Conservation (phyloP, 2,113 vertebrate genomes). For the Taxidea taxus region DNA sequence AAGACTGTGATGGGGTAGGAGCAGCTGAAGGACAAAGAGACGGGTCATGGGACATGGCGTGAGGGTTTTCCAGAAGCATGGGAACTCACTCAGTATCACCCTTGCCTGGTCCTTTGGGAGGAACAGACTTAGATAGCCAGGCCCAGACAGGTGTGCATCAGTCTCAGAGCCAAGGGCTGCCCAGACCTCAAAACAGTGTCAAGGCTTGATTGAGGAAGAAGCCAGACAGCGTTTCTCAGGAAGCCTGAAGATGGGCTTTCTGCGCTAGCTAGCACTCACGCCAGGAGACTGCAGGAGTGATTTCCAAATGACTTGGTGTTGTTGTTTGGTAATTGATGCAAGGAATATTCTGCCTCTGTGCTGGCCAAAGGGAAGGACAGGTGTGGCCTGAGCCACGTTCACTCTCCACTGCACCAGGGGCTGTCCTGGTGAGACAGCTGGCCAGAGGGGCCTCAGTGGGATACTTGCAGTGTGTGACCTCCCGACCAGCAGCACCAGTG, state of each 20-base stretch:
- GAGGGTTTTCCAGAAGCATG: fast-evolving
- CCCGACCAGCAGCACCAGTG: not conserved
- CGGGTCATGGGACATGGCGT: fast-evolving
- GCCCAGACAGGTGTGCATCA: not conserved
- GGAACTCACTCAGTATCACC: not conserved
- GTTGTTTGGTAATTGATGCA: not conserved
- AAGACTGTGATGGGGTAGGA: no score
- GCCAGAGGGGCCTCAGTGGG: not conserved
- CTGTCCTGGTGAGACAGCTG: not conserved
- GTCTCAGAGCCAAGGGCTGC: fast-evolving
- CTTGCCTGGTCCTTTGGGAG: not conserved
- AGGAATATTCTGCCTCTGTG: not conserved
- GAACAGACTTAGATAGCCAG: not conserved
- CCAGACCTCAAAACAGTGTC: not conserved
- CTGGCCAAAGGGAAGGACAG: not conserved
- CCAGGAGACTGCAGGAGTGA: not conserved
- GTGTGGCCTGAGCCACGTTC: not conserved
- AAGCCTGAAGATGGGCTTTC: no score
- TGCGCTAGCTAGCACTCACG: fast-evolving
- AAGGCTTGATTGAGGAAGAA: not conserved
- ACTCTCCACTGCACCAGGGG: not conserved
- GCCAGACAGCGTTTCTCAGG: not conserved
- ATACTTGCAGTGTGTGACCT: fast-evolving
- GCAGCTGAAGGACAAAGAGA: not conserved
- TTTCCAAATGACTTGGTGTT: not conserved